These are phyloP conservation scores for Mustela lutreola DNA, from an alignment of 2,113 vertebrate genomes.

Conservation along the genomic window DNA sequence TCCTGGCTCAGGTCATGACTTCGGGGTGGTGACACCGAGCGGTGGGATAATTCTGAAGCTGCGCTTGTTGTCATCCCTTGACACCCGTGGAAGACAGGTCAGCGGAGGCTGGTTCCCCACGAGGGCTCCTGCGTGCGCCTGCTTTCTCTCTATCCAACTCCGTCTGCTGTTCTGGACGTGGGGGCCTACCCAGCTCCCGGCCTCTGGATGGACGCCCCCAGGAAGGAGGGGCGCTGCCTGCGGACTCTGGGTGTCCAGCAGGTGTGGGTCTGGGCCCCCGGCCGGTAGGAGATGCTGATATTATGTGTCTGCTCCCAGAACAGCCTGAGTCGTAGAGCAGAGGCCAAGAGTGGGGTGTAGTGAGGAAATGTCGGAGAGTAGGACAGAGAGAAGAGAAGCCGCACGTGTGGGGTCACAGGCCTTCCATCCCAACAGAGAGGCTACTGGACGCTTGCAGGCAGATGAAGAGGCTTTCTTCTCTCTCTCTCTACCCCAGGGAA, in stretches of 20 bases:
- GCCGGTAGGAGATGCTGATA: not conserved
- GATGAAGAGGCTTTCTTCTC: not conserved
- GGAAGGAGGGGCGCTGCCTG: too few relatives aligned
- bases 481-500: not conserved
- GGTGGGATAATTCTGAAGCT: not conserved
- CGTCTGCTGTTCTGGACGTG: too few relatives aligned
- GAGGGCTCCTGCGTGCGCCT: not conserved
- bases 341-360: not conserved
- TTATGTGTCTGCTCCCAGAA: not conserved
- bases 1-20: too few relatives aligned
- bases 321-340: not conserved
- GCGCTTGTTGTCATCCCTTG: not conserved
- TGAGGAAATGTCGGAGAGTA: not conserved
- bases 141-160: not conserved
- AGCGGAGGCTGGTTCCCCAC: not conserved
- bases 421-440: not conserved
- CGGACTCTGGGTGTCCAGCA: not conserved
- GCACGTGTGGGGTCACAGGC: not conserved
- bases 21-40: not conserved
- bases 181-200: too few relatives aligned
- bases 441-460: not conserved
- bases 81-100: not conserved
- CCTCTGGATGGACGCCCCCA: too few relatives aligned
- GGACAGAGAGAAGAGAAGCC: not conserved
- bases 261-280: not conserved